Conservation (phyloP, 2,888 invertebrate species). For the Carcina quercana region DNA sequence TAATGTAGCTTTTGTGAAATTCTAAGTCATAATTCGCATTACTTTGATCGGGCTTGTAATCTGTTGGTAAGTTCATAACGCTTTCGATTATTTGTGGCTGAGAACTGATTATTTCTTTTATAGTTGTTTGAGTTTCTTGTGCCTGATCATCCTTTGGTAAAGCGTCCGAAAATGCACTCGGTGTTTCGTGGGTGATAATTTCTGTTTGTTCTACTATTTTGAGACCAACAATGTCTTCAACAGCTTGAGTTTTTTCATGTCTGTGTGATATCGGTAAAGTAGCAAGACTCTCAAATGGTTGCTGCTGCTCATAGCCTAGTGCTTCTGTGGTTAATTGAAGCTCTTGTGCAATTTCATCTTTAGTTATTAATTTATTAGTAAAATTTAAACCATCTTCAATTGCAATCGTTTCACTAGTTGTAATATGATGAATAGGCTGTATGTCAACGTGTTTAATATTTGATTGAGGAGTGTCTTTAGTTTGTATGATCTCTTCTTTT, state of each 20-base stretch:
- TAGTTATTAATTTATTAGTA: constrained; percentile 17
- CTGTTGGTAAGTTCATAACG: constrained; percentile 21
- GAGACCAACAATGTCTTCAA: constrained; percentile 6
- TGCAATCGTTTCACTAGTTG: constrained; percentile 40
- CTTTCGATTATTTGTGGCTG: constrained; percentile 41
- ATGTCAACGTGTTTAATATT: constrained; percentile 34
- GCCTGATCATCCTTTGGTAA: constrained; percentile 35
- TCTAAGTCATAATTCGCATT: constrained; percentile 30
- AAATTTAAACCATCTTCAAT: constrained; percentile 36
- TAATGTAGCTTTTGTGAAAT: constrained; percentile 39
- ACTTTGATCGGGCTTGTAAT: constrained; percentile 24
- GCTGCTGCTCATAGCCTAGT: constrained; percentile 27
- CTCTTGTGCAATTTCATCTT: constrained; percentile 25
- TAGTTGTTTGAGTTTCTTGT: constrained; percentile 21
- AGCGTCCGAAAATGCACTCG: constrained; percentile 18
- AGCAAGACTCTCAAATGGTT: constrained; percentile 25
- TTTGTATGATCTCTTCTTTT: constrained; percentile 33
- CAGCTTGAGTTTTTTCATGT: constrained; percentile 17
- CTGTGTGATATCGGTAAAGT: constrained; percentile 8
- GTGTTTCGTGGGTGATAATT: constrained; percentile 25
- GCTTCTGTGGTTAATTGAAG: constrained; percentile 25
- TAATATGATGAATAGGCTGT: constrained; percentile 36
- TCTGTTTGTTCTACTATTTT: constrained; percentile 25
- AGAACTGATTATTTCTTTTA: constrained; percentile 33
- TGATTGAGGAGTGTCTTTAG: constrained; percentile 18